These are phyloP conservation scores for Amazona vittata DNA, from an alignment of 2,113 vertebrate genomes.

Conservation along the genomic window DNA sequence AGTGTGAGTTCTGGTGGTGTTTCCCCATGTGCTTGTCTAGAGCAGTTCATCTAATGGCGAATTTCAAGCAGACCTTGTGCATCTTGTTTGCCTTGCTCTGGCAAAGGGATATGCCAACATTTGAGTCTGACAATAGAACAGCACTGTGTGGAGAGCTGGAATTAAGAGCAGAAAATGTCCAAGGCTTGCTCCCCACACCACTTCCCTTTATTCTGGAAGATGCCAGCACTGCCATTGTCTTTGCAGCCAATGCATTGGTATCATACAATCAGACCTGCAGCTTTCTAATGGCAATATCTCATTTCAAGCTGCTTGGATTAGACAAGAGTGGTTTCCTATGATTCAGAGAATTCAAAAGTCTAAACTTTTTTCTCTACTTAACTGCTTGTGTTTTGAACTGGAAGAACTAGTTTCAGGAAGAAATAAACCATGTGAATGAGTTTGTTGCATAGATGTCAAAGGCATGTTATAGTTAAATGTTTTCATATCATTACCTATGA, in stretches of 20 bases:
- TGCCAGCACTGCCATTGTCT: neutral
- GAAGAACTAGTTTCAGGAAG: neutral
- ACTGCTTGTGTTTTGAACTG: neutral
- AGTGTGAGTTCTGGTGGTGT: neutral
- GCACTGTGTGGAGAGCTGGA: neutral
- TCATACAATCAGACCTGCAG: neutral
- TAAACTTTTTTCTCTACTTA: neutral
- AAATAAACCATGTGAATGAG: neutral
- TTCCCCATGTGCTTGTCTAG: neutral
- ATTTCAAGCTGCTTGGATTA: conserved; percentile 14
- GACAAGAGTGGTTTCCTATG: neutral
- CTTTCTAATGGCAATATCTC: neutral
- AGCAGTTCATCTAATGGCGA: neutral
- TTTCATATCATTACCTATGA: neutral
- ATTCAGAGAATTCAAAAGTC: neutral
- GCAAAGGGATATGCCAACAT: neutral
- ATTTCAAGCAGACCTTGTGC: neutral
- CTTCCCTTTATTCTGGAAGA: neutral
- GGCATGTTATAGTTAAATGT: neutral
- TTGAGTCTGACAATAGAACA: neutral
- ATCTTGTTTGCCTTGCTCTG: neutral
- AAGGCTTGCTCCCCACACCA: neutral
- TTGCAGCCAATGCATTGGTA: neutral
- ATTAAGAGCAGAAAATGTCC: neutral
- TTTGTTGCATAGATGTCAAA: neutral